Evolutionary conservation across 1,140 invertebrate genomes (phyloP), one percentile per base, ranked within the genome.

Genomic region (Eciton burchellii): DNA sequence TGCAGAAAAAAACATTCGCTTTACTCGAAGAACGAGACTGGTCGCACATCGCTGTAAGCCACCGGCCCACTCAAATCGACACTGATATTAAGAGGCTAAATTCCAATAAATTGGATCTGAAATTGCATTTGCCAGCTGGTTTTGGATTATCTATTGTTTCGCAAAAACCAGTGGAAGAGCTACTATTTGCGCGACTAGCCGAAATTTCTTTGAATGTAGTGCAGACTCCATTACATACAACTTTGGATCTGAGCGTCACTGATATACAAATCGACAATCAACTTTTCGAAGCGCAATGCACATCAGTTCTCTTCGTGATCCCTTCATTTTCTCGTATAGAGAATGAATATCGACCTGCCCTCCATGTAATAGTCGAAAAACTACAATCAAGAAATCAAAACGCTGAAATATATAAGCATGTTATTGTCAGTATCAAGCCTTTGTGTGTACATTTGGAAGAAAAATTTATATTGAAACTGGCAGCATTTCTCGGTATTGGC

Each of bases 231-330:
- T 89, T 89, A 24, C 94, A 93, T 62, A 96, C 95, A 85, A 95
- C 95, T n/a, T 92, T 97, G 45, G 96, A 97, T 89, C 94, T 97
- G 16, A 96, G 95, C 86, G 95, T 99, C 2, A 94, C 95, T 54
- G 95, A 97, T 91, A 95, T 99, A 88, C 98, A 99, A 72, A 96
- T 97, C 88, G 96, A 99, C 92, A 99, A 99, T 95, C 98, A 98
- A 94, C 89, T 99, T 56, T 95, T 98, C 82, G 97, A 98, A 89
- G 96, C 98, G 0, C 96, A 97, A 73, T 97, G 96, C 90, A 97
- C 97, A 14, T 97, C 98, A 12, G 94, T 99, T 60, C 93, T 99
- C 56, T 98, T 97, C 91, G 96, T 97, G 12, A 95, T 95, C 0
- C 94, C 94, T 1, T 84, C 89, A 24, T 91, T n/a, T n/a, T n/a